Base-by-base conservation (phyloP, 2,113 vertebrate genomes). In the Centropristis striata region DNA sequence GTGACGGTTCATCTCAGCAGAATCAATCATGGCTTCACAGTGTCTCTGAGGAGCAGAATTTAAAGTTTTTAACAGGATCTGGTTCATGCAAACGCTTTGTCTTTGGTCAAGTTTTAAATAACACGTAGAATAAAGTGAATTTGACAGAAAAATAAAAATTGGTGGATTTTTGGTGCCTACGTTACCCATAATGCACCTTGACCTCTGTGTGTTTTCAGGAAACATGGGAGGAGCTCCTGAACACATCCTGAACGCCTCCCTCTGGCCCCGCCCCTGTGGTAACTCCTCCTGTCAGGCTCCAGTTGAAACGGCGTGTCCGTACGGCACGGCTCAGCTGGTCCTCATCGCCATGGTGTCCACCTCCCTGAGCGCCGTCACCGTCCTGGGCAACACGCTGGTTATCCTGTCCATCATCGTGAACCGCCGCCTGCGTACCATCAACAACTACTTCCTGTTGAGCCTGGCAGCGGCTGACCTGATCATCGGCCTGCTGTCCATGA, bases 401-500 rank as follows among this genome's bases (percentile, higher is more conserved):
- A 97, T 99, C 95, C 88, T 98, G 42, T 98, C 98, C 73, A 94
- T 99, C 93, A 96, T 95, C 68, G 96, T 98, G 41, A 98, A 99
- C 94, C 95, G 96, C 14, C 97, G 93, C 80, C 95, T 99, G 80
- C 96, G 96, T 75, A 99, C 96, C 0, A 91, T 99, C 87, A 97
- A 98, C 94, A 99, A 99, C 93, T 98, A 98, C 92, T 98, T 99
- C 91, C 95, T 98, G 82, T 94, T 98, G 93, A 99, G 98, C 91
- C 91, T 99, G 90, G 98, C 97, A 0, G 97, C 92, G 0, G 97
- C 98, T 0, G 98, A 99, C 57, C 96, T 99, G 63, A 91, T 97
- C 71, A 89, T 98, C 0, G 98, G 97, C 1, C 94, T 96, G 2
- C 88, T 99, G 84, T 97, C 97, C 89, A 96, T 99, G 96, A 98